Evolutionary conservation across 2,888 invertebrate species (phyloP).

Genomic region (Diplazon laetatorius): DNA sequence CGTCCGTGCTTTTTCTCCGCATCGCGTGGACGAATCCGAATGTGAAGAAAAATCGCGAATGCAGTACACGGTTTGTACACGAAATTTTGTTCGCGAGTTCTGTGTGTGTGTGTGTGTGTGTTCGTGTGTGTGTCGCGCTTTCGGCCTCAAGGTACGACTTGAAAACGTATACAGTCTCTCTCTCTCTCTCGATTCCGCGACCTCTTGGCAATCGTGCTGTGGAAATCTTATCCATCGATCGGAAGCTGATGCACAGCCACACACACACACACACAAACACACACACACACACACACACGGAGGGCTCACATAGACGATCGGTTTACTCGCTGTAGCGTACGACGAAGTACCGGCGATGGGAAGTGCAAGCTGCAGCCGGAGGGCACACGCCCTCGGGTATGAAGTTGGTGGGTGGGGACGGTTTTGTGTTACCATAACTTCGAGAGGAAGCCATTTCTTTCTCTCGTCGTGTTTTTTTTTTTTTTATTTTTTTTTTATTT

Average conservation of each 20-base stretch:
- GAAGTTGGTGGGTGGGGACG: background rate
- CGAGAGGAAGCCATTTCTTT: constrained; percentile 2
- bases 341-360: constrained; percentile 27
- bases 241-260: constrained; percentile 37
- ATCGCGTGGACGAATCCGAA: background rate
- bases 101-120: no score
- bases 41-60: constrained; percentile 35
- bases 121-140: constrained; percentile 39
- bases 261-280: constrained; percentile 3
- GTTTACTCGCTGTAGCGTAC: constrained; percentile 2
- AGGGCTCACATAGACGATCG: background rate
- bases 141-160: constrained; percentile 6
- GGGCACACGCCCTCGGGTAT: constrained; percentile 12
- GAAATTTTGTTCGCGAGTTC: constrained; percentile 41
- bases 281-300: background rate
- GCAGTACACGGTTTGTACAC: constrained; percentile 38
- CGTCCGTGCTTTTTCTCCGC: constrained; percentile 1
- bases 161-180: background rate
- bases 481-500: background rate
- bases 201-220: constrained; percentile 41
- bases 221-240: constrained; percentile 54
- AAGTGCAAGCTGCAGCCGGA: constrained; percentile 33
- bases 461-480: background rate
- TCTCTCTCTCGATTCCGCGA: constrained; percentile 15
- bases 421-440: constrained; percentile 21